Conservation (phyloP, 2,888 invertebrate genomes). For the Tenthredo notha region DNA sequence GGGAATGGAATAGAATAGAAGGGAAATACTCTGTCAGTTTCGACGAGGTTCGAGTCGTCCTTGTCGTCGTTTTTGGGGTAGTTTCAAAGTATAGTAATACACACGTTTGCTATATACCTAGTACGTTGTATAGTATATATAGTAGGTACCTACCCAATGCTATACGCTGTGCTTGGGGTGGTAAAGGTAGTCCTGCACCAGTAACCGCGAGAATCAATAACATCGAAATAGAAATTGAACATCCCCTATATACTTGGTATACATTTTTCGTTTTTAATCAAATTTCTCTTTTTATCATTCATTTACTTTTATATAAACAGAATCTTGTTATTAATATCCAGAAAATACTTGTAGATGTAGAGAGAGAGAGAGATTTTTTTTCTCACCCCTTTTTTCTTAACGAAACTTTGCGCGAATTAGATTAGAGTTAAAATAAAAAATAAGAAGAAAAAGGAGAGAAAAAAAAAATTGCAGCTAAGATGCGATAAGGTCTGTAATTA, state of each 20-base stretch:
- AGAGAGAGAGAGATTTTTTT: background rate
- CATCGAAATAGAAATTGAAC: slow-evolving; percentile 3
- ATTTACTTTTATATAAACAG: background rate
- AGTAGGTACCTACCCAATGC: no score
- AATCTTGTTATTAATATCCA: no score
- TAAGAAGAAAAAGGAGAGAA: background rate
- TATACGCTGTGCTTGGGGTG: background rate
- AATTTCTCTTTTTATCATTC: background rate
- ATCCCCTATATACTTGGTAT: background rate
- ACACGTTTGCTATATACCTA: background rate
- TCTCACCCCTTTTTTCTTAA: background rate
- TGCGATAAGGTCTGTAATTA: slow-evolving; percentile 35
- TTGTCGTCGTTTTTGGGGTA: slow-evolving; percentile 19
- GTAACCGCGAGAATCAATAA: background rate
- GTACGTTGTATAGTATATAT: no score
- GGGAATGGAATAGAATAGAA: background rate
- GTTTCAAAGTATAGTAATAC: slow-evolving; percentile 8
- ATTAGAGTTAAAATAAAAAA: background rate
- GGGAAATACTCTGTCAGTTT: slow-evolving; percentile 22
- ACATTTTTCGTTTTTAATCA: background rate
- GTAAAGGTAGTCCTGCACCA: background rate
- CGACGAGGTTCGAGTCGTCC: slow-evolving; percentile 5
- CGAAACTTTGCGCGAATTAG: background rate
- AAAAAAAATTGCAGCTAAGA: background rate
- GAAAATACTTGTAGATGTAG: no score